Evolutionary conservation across 2,113 vertebrate species (phyloP).

Genomic region (Rhea pennata): DNA sequence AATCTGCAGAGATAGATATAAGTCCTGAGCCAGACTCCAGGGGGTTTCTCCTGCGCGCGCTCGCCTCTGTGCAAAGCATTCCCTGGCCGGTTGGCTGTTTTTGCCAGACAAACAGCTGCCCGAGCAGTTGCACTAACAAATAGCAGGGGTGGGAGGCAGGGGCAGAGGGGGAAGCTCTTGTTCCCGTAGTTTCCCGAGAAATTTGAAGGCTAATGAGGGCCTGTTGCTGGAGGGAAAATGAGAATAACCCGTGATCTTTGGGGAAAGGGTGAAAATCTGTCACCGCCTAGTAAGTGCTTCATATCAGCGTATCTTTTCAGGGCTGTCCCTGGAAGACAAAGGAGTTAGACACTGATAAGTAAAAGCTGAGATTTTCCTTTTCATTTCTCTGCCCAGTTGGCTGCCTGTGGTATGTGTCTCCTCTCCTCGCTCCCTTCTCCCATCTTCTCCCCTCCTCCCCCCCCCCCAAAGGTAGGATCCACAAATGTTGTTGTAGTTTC

Average conservation of each 20-base stretch:
- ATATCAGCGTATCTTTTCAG: conserved; percentile 3
- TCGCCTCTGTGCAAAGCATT: not conserved
- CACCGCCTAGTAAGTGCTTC: not conserved
- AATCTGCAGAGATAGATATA: conserved; percentile 58
- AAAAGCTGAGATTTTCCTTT: conserved; percentile 9
- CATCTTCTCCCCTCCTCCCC: not conserved
- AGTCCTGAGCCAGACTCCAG: conserved; percentile 53
- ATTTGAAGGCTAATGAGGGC: not conserved
- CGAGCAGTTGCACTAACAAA: conserved; percentile 5
- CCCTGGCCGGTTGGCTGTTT: not conserved
- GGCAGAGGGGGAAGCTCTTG: not conserved
- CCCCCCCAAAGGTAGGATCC: not conserved
- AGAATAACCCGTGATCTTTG: not conserved
- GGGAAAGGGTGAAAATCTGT: conserved; percentile 22
- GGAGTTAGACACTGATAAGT: not conserved
- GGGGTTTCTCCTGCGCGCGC: not conserved
- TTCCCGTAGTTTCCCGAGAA: conserved; percentile 1
- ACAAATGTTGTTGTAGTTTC: not conserved
- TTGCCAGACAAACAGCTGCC: conserved; percentile 47
- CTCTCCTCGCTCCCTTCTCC: not conserved
- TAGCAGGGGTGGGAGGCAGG: not conserved
- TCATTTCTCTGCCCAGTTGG: not conserved
- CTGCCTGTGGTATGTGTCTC: not conserved
- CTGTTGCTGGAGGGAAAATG: not conserved
- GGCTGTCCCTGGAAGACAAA: not conserved